Conservation (phyloP, 1,140 invertebrate genomes). For the Temnothorax curvispinosus region DNA sequence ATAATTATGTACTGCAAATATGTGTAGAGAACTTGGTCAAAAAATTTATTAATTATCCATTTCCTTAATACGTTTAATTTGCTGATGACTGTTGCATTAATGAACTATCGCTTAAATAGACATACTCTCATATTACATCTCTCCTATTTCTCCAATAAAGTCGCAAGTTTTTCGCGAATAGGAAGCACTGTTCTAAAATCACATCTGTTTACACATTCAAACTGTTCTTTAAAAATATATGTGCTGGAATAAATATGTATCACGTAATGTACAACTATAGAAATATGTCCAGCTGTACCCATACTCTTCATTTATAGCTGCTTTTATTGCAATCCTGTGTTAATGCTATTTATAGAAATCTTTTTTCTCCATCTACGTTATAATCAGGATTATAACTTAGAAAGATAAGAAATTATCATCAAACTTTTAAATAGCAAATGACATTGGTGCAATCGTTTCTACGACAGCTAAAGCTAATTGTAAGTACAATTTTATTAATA, state of each 20-base stretch:
- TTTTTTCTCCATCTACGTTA: not conserved
- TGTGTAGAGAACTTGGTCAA: not conserved
- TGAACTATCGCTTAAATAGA: slow-evolving; percentile 17
- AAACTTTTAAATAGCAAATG: not conserved
- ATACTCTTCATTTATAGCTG: not conserved
- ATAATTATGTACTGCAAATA: not conserved
- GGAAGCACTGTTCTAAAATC: slow-evolving; percentile 39
- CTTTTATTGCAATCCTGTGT: not conserved
- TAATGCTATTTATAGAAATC: slow-evolving; percentile 10
- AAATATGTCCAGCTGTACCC: slow-evolving; percentile 8
- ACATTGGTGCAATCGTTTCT: not conserved
- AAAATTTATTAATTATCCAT: not conserved
- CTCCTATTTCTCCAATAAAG: slow-evolving; percentile 8
- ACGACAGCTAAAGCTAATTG: not conserved
- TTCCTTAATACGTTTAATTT: not conserved
- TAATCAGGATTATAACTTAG: slow-evolving; percentile 18
- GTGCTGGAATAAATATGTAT: slow-evolving; percentile 25
- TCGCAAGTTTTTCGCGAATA: not conserved
- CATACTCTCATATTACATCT: not conserved
- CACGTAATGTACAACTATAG: slow-evolving; percentile 31
- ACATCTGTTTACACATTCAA: slow-evolving; percentile 28
- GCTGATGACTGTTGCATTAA: not conserved
- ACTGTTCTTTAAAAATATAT: slow-evolving; percentile 26
- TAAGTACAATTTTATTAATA: slow-evolving; percentile 1
- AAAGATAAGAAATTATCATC: not conserved